These are phyloP conservation scores for Vicugna pacos DNA, from an alignment of 2,113 vertebrate genomes.

Conservation along the genomic window DNA sequence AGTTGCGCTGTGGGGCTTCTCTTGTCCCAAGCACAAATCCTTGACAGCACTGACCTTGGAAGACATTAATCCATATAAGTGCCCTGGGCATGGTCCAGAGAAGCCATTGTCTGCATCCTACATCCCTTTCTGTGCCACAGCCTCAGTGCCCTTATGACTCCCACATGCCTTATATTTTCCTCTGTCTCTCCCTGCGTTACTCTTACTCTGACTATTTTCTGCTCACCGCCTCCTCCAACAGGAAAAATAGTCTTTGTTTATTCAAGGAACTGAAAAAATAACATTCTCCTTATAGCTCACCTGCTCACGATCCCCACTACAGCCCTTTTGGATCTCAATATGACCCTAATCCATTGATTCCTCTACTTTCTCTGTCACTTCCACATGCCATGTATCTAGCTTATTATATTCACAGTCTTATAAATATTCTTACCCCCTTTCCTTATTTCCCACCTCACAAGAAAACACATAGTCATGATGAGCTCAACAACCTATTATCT, in stretches of 20 bases:
- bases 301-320: neutral
- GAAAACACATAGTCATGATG: neutral
- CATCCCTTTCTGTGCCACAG: neutral
- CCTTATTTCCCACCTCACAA: neutral
- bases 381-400: neutral
- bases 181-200: neutral
- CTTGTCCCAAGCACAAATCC: constrained; percentile 10
- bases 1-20: neutral
- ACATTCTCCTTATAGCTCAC: neutral
- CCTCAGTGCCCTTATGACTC: neutral
- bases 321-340: neutral
- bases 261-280: neutral
- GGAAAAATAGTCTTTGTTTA: neutral
- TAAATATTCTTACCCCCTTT: neutral
- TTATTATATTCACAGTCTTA: neutral
- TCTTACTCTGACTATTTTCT: neutral
- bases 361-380: neutral
- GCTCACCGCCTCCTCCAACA: neutral
- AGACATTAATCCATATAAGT: neutral
- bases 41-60: neutral
- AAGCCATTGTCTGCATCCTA: neutral
- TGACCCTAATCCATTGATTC: neutral
- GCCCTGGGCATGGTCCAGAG: neutral
- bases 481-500: neutral
- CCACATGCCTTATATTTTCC: neutral